These are phyloP conservation scores for Labroides dimidiatus DNA, from an alignment of 2,797 vertebrate species.

Conservation along the genomic window DNA sequence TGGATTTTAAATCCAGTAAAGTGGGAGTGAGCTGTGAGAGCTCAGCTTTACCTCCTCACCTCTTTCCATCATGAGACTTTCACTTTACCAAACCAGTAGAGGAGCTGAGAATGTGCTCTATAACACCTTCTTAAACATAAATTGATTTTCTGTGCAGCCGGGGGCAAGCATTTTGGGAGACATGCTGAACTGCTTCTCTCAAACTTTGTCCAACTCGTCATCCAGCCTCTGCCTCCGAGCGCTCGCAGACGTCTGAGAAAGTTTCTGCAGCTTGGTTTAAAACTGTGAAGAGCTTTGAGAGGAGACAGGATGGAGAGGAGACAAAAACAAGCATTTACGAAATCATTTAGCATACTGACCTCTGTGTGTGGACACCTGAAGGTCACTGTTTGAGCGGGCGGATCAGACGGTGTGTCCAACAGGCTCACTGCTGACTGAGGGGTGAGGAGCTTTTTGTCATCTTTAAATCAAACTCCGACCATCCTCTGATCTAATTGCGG, in stretches of 20 bases:
- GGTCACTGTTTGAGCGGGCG: slow-evolving; percentile 39
- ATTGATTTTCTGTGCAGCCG: slow-evolving; percentile 48
- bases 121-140: slow-evolving; percentile 47
- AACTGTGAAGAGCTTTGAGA: slow-evolving; percentile 30
- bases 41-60: slow-evolving; percentile 35
- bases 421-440: slow-evolving; percentile 49
- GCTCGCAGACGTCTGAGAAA: slow-evolving; percentile 14
- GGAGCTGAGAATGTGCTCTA: slow-evolving; percentile 14
- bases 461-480: too few relatives aligned
- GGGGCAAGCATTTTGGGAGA: slow-evolving; percentile 25
- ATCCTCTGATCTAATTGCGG: too few relatives aligned
- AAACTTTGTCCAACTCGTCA: slow-evolving; percentile 44
- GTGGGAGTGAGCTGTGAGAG: slow-evolving; percentile 7
- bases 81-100: slow-evolving; percentile 14
- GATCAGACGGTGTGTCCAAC: slow-evolving; percentile 67
- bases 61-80: slow-evolving; percentile 22
- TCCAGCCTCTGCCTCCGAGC: slow-evolving; percentile 17
- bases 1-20: slow-evolving; percentile 24
- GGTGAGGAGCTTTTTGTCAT: slow-evolving; percentile 26
- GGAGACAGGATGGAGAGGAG: slow-evolving; percentile 17
- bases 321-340: slow-evolving; percentile 59
- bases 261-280: slow-evolving; percentile 11
- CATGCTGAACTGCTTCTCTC: slow-evolving; percentile 21
- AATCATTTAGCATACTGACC: slow-evolving; percentile 47
- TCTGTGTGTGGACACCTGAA: slow-evolving; percentile 41